These are phyloP conservation scores for Columba guinea DNA, from an alignment of 2,797 vertebrate species.

Conservation along the genomic window DNA sequence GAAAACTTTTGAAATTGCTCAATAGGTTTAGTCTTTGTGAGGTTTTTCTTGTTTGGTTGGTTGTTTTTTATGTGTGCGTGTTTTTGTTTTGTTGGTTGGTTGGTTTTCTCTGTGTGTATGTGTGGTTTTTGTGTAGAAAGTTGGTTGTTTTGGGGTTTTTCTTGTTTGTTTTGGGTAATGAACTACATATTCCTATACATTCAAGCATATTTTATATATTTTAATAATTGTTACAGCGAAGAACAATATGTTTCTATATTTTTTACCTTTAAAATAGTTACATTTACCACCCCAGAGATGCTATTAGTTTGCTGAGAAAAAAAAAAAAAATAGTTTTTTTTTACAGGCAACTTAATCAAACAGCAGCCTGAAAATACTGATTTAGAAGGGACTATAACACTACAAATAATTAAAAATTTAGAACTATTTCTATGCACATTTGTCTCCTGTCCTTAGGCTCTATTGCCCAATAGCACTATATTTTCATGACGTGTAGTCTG, in stretches of 20 bases:
- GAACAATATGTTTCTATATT: neutral
- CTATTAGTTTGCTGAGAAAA: neutral
- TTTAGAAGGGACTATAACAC: neutral
- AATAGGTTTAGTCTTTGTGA: neutral
- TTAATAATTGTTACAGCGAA: neutral
- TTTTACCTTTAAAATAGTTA: neutral
- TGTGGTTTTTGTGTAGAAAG: too few species aligned
- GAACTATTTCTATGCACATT: neutral
- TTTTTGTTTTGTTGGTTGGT: neutral
- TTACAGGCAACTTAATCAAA: neutral
- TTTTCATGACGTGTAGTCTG: neutral
- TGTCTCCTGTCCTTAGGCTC: neutral
- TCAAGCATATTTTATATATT: neutral
- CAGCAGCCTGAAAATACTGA: neutral
- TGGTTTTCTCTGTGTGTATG: too few species aligned
- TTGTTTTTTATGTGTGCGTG: neutral
- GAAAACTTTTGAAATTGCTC: neutral
- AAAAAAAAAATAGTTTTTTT: neutral
- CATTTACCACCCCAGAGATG: neutral
- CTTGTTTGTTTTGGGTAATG: neutral
- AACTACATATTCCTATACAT: neutral
- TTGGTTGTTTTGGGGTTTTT: too few species aligned
- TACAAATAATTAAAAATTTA: neutral
- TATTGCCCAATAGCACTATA: neutral
- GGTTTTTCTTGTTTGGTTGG: neutral